A percentile compares a stretch with the other conserved stretches of the same genome.
These are phyloP conservation scores for Proisotoma minuta DNA, from an alignment of 2,888 invertebrate genomes.

Conservation along the genomic window DNA sequence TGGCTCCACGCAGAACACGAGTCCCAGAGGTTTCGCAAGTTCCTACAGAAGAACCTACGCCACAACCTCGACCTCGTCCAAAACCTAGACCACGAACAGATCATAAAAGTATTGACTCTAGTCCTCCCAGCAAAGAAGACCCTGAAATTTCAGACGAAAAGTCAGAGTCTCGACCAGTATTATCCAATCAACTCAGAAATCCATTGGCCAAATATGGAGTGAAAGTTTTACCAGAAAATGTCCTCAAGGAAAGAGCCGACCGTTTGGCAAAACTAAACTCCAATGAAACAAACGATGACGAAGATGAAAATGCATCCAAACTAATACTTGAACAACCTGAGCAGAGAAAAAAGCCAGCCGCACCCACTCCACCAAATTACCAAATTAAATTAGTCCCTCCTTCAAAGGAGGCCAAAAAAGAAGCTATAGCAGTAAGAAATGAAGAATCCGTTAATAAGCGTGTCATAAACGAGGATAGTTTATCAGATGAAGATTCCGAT, in stretches of 20 bases:
- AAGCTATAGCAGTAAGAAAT: not conserved
- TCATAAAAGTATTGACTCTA: slow-evolving; percentile 27
- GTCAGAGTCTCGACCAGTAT: slow-evolving; percentile 9
- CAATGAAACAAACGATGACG: not conserved
- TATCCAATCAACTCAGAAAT: slow-evolving; percentile 23
- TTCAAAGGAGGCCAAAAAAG: not conserved
- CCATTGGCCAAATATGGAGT: slow-evolving; percentile 42
- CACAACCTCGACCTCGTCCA: slow-evolving; percentile 23
- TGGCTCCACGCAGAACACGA: slow-evolving; percentile 25
- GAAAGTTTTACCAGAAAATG: slow-evolving; percentile 46
- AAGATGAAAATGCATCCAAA: slow-evolving; percentile 11
- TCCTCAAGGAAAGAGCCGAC: slow-evolving; percentile 34
- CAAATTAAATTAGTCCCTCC: not conserved
- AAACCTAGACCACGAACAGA: slow-evolving; percentile 37
- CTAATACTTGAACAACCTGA: not conserved
- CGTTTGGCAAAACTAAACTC: slow-evolving; percentile 25
- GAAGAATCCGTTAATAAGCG: slow-evolving; percentile 1
- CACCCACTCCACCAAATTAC: slow-evolving; percentile 14
- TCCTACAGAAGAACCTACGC: not conserved
- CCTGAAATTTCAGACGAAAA: not conserved
- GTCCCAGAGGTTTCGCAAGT: not conserved
- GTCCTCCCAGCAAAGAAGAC: not conserved
- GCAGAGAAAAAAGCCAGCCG: slow-evolving; percentile 19
- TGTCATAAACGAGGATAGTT: slow-evolving; percentile 12
- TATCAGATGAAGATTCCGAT: slow-evolving; percentile 37